These are phyloP conservation scores for Callitettix versicolor DNA, from an alignment of 1,140 invertebrate species.

Conservation along the genomic window DNA sequence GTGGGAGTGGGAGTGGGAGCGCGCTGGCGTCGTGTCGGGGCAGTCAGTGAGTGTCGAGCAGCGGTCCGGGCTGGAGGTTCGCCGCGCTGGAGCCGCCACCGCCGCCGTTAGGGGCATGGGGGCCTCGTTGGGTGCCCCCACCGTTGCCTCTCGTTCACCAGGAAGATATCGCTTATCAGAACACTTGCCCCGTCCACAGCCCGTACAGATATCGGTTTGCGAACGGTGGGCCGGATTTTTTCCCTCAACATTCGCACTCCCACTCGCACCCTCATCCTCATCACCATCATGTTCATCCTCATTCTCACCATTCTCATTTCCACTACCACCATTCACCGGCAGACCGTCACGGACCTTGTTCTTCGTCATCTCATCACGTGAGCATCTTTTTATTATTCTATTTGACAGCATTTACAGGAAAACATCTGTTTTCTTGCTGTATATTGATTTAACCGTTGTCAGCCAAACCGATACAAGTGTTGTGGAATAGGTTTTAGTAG, in stretches of 20 bases:
- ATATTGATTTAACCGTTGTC: too few relatives aligned
- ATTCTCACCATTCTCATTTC: slow-evolving; percentile 28
- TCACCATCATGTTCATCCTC: slow-evolving; percentile 20
- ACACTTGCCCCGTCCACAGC: slow-evolving; percentile 49
- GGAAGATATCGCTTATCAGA: slow-evolving; percentile 5
- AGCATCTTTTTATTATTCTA: slow-evolving; percentile 10
- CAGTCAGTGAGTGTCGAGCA: background rate
- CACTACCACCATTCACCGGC: slow-evolving; percentile 10
- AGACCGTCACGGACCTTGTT: background rate
- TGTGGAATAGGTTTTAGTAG: too few relatives aligned
- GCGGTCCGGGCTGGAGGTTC: background rate
- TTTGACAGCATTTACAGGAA: background rate
- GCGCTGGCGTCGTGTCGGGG: slow-evolving; percentile 10
- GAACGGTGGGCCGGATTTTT: slow-evolving; percentile 42
- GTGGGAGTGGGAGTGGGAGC: slow-evolving; percentile 26
- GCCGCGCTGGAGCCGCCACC: slow-evolving; percentile 15
- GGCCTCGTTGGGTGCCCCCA: slow-evolving; percentile 13
- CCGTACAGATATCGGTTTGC: slow-evolving; percentile 47
- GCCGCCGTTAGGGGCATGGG: slow-evolving; percentile 20
- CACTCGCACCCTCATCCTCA: slow-evolving; percentile 22
- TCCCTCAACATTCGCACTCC: slow-evolving; percentile 32
- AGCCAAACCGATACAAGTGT: too few relatives aligned
- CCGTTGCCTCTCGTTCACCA: slow-evolving; percentile 13
- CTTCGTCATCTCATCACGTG: slow-evolving; percentile 10
- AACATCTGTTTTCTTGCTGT: too few relatives aligned